phyloP scores from a whole-genome alignment of 2,113 vertebrate genomes.

The Channa maculata region DNA sequence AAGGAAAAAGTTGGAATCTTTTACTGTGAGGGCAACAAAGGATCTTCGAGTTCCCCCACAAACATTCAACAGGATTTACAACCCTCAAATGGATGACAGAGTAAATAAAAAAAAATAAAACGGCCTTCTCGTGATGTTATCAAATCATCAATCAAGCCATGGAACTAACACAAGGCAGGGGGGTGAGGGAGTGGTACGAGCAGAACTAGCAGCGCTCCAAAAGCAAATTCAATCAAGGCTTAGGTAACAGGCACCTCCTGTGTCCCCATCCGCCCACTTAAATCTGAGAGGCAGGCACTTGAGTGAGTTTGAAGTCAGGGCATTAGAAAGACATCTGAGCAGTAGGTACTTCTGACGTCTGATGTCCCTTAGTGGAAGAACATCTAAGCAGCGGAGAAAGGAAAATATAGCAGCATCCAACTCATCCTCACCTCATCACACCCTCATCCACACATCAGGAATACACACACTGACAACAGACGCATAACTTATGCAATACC shows the following conservation, averaged over 20 bases:
- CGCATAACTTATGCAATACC: neutral
- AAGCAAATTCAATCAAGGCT: constrained; percentile 60
- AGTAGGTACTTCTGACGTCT: neutral
- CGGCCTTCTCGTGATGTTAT: constrained; percentile 41
- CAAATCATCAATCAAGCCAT: constrained; percentile 33
- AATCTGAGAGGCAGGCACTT: constrained; percentile 21
- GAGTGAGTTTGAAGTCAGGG: constrained; percentile 6
- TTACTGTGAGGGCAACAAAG: neutral
- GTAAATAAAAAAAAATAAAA: constrained; percentile 56
- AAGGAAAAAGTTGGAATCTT: neutral
- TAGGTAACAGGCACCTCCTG: constrained; percentile 46
- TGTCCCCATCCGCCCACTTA: constrained; percentile 33
- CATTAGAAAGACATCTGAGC: constrained; percentile 2
- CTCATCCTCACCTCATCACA: neutral
- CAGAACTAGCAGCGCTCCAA: constrained; percentile 43
- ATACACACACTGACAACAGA: neutral
- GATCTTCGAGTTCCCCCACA: neutral
- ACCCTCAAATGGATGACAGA: constrained; percentile 1
- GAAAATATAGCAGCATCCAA: constrained; percentile 4
- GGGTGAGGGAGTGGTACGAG: constrained; percentile 32
- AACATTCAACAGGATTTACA: neutral
- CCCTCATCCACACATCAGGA: no score
- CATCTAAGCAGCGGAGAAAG: neutral
- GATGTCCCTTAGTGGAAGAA: neutral
- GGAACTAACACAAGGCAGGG: constrained; percentile 20